These are phyloP conservation scores for Vulpes ferrilata DNA, from an alignment of 2,113 vertebrate genomes.

Conservation along the genomic window DNA sequence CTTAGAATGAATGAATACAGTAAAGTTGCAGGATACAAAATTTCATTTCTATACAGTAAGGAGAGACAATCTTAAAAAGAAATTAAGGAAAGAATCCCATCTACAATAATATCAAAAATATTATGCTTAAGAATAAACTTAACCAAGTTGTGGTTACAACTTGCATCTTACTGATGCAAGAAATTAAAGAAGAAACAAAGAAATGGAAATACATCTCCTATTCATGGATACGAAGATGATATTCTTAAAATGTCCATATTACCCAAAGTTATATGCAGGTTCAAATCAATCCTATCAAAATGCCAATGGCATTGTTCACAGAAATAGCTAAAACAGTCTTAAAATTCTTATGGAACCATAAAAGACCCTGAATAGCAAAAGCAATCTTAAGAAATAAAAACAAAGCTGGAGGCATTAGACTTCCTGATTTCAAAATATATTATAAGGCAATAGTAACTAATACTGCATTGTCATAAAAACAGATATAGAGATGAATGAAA, in stretches of 20 bases:
- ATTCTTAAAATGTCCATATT: background rate
- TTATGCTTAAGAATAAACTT: background rate
- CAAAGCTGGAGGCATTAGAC: background rate
- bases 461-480: background rate
- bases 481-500: background rate
- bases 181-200: background rate
- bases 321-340: background rate
- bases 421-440: slow-evolving; percentile 12
- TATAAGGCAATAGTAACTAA: background rate
- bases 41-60: background rate
- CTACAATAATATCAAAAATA: background rate
- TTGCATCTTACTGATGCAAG: background rate
- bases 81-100: background rate
- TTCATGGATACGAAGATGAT: background rate
- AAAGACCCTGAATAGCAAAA: background rate
- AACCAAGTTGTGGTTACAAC: background rate
- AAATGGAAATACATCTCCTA: background rate
- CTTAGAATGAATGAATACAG: background rate
- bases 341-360: background rate
- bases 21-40: background rate
- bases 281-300: background rate
- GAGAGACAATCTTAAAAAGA: background rate
- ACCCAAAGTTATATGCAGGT: background rate
- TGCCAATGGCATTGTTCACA: background rate
- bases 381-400: background rate